Conservation (phyloP, 2,797 vertebrate genomes). For the Crossoptilon crossoptilon region DNA sequence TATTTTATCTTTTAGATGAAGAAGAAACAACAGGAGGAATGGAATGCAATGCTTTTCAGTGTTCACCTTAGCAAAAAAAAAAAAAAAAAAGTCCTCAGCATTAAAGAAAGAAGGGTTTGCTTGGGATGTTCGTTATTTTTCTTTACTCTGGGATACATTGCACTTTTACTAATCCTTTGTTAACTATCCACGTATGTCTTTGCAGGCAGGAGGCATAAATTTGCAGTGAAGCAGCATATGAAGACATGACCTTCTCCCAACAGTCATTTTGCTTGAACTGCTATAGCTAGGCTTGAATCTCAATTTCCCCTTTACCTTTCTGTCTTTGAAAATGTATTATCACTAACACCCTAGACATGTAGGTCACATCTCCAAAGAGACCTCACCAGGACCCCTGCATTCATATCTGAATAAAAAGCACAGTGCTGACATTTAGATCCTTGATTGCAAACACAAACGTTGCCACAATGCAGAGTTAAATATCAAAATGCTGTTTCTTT, state of each 20-base stretch:
- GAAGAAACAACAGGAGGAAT: background rate
- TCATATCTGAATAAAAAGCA: conserved; percentile 48
- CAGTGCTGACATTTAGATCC: conserved; percentile 49
- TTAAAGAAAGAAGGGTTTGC: background rate
- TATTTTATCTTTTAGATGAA: background rate
- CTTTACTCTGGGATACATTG: background rate
- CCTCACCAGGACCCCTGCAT: conserved; percentile 25
- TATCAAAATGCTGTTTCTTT: background rate
- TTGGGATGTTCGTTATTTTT: background rate
- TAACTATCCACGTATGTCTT: background rate
- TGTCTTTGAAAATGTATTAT: conserved; percentile 52
- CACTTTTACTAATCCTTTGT: background rate
- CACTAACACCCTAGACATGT: background rate
- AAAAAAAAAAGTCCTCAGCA: background rate
- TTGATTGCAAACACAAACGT: conserved; percentile 17
- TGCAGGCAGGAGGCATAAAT: background rate
- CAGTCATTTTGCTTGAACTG: conserved; percentile 10
- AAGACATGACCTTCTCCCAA: conserved; percentile 5
- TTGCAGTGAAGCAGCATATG: background rate
- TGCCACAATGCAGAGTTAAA: background rate
- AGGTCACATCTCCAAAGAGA: conserved; percentile 33
- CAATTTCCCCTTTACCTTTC: conserved; percentile 13
- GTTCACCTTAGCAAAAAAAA: background rate
- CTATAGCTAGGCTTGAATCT: conserved; percentile 6
- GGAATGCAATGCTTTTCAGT: background rate